These are phyloP conservation scores for Patella caerulea DNA, from an alignment of 2,888 invertebrate species.

Conservation along the genomic window DNA sequence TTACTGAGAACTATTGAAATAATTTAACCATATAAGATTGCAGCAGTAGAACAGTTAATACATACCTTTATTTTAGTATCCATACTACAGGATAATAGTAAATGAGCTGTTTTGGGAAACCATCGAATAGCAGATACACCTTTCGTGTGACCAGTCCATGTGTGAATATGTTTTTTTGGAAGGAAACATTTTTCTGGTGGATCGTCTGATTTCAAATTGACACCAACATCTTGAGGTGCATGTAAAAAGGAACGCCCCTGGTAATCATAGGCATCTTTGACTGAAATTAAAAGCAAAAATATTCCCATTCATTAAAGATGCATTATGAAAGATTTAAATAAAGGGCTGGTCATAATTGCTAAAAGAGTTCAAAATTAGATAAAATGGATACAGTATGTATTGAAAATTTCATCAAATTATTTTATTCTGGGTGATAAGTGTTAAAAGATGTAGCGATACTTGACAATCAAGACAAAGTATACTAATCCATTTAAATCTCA, in stretches of 20 bases:
- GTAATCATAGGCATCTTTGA: constrained; percentile 92
- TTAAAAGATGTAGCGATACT: not conserved
- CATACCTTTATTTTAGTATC: constrained; percentile 92
- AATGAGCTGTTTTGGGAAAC: constrained; percentile 94
- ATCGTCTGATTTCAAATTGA: constrained; percentile 87
- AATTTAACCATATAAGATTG: too few relatives aligned
- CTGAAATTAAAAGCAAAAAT: constrained; percentile 73
- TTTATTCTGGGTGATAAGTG: too few relatives aligned
- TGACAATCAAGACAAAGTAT: not conserved
- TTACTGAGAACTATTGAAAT: too few relatives aligned
- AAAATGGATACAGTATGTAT: too few relatives aligned
- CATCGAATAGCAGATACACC: constrained; percentile 94
- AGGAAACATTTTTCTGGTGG: constrained; percentile 96
- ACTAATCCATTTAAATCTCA: not conserved
- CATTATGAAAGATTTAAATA: too few relatives aligned
- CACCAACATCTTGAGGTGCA: constrained; percentile 92
- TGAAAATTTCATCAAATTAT: too few relatives aligned
- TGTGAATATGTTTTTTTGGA: constrained; percentile 95
- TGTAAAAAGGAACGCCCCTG: constrained; percentile 96
- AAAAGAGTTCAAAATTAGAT: too few relatives aligned
- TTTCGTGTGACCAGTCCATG: constrained; percentile 97
- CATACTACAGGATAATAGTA: constrained; percentile 96
- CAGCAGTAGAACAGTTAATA: too few relatives aligned
- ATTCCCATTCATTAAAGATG: not conserved
- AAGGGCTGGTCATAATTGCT: too few relatives aligned